These are phyloP conservation scores for Glyptemys insculpta DNA, from an alignment of 2,797 vertebrate genomes.

Conservation along the genomic window DNA sequence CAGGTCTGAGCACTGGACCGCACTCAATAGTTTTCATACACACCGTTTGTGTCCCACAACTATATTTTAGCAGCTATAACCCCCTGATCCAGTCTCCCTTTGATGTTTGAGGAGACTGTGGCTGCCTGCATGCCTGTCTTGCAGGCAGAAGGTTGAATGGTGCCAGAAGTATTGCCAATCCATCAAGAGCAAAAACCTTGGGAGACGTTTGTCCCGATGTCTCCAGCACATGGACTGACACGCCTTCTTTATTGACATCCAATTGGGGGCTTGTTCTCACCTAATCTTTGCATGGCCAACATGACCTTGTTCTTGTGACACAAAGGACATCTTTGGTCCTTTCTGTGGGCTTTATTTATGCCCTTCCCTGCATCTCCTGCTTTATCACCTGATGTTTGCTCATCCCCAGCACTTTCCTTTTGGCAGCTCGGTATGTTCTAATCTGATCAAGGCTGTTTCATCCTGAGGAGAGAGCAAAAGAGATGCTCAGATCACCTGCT, in stretches of 20 bases:
- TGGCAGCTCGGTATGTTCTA: not conserved
- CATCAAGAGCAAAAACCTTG: not conserved
- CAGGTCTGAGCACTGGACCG: too few relatives aligned
- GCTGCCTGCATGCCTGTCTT: not conserved
- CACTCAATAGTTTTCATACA: not conserved
- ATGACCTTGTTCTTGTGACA: not conserved
- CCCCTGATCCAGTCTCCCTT: not conserved
- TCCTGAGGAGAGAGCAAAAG: not conserved
- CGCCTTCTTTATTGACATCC: not conserved
- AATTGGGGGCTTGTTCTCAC: not conserved
- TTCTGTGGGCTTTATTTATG: not conserved
- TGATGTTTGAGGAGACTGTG: not conserved
- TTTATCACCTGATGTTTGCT: not conserved
- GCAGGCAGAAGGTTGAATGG: not conserved
- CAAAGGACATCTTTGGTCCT: not conserved
- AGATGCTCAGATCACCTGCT: not conserved
- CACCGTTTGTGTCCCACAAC: not conserved
- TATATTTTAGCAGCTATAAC: not conserved
- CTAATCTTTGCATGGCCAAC: not conserved
- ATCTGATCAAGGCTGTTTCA: not conserved
- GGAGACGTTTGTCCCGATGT: not conserved
- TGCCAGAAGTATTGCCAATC: not conserved
- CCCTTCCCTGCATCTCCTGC: not conserved
- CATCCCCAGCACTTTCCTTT: not conserved
- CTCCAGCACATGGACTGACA: not conserved